These are phyloP conservation scores for Oncorhynchus gorbuscha DNA, from an alignment of 2,113 vertebrate genomes.

Conservation along the genomic window DNA sequence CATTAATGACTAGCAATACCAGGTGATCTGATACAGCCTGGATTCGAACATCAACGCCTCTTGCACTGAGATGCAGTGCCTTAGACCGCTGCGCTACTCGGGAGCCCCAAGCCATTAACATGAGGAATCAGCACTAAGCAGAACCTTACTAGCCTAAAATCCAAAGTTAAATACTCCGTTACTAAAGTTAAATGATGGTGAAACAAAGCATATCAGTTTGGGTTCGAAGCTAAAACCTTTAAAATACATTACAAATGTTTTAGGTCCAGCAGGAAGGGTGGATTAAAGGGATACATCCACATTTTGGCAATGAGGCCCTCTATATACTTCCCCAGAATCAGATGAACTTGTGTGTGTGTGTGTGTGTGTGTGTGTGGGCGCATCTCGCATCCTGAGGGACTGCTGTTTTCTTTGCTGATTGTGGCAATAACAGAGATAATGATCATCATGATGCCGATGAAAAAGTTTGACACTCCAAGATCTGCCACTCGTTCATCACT, in stretches of 20 bases:
- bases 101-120: constrained; percentile 40
- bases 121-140: constrained; percentile 40
- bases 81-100: too few relatives aligned
- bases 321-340: too few relatives aligned
- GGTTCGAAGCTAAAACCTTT: not conserved
- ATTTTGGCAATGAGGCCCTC: too few relatives aligned
- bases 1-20: constrained; percentile 27
- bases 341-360: too few relatives aligned
- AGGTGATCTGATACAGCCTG: constrained; percentile 28
- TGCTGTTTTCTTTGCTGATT: constrained; percentile 37
- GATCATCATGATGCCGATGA: constrained; percentile 43
- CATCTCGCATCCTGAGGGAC: constrained; percentile 13
- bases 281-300: not conserved
- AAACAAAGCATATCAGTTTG: constrained; percentile 15
- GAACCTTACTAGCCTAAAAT: not conserved
- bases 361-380: not conserved
- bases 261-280: constrained; percentile 24
- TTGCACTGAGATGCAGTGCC: too few relatives aligned
- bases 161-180: constrained; percentile 17
- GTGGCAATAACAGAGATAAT: constrained; percentile 54
- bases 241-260: not conserved
- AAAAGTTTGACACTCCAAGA: constrained; percentile 39
- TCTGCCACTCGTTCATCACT: too few relatives aligned
- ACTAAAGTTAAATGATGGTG: constrained; percentile 12
- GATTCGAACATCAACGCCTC: too few relatives aligned